phyloP scores from a whole-genome alignment of 2,888 invertebrate species.

The Epinotia nisella region DNA sequence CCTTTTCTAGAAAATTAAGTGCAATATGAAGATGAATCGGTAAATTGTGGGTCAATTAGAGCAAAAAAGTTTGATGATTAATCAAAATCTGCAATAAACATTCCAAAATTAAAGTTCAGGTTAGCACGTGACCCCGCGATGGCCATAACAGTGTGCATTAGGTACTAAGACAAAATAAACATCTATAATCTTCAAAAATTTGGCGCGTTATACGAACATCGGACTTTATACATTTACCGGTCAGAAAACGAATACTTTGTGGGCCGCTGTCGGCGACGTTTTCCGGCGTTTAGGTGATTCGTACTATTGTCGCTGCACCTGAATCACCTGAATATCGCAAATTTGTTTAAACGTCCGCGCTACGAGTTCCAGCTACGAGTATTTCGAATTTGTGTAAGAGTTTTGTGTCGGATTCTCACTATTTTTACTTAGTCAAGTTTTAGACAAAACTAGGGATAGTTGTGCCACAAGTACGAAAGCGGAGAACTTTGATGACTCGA shows the following conservation, averaged over 20 bases:
- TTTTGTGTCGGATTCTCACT: constrained; percentile 15
- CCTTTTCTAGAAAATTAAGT: too few species aligned
- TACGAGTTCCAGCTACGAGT: neutral
- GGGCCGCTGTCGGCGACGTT: constrained; percentile 25
- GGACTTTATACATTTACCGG: neutral
- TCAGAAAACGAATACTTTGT: constrained; percentile 15
- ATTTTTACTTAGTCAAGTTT: neutral
- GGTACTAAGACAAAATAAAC: too few species aligned
- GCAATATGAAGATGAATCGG: too few species aligned
- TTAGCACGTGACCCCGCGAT: too few species aligned
- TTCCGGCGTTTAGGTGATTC: constrained; percentile 43
- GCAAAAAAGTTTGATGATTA: too few species aligned
- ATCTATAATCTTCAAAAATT: neutral
- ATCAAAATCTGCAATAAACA: too few species aligned
- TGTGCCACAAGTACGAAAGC: too few species aligned
- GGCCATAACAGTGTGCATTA: too few species aligned
- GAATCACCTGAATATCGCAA: constrained; percentile 36
- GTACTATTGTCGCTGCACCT: constrained; percentile 32
- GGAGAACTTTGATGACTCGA: too few species aligned
- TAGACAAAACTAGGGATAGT: neutral
- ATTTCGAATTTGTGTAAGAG: neutral
- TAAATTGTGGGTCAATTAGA: too few species aligned
- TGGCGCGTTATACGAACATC: neutral
- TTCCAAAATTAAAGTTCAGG: neutral
- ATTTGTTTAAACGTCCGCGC: constrained; percentile 40